Evolutionary conservation across 2,797 vertebrate species (phyloP).

Genomic region (Amazonetta brasiliensis): DNA sequence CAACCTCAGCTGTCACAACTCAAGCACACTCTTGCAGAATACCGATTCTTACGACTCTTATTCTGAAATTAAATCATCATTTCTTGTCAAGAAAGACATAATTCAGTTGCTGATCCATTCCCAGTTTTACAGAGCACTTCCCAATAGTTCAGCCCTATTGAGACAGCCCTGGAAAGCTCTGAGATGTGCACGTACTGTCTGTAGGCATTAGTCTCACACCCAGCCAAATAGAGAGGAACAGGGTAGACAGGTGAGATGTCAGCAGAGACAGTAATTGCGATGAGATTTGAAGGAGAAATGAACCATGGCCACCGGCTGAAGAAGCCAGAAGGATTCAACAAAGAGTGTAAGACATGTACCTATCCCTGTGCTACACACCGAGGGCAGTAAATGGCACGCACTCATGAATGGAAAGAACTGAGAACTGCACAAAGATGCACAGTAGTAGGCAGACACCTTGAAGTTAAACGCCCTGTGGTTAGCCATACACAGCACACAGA

Average conservation of each 20-base stretch:
- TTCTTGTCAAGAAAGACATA: slow-evolving; percentile 25
- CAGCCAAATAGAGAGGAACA: slow-evolving; percentile 47
- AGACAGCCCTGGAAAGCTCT: slow-evolving; percentile 3
- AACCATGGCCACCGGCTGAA: not conserved
- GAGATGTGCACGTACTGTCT: slow-evolving; percentile 34
- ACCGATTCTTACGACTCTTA: not conserved
- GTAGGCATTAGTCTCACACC: slow-evolving; percentile 10
- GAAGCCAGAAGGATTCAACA: slow-evolving; percentile 7
- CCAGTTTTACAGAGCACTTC: slow-evolving; percentile 8
- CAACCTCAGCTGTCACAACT: slow-evolving; percentile 51
- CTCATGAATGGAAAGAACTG: not conserved
- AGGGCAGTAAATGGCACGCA: not conserved
- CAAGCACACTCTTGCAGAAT: slow-evolving; percentile 41
- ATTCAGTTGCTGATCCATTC: slow-evolving; percentile 27
- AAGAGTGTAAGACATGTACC: not conserved
- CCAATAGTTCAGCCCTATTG: slow-evolving; percentile 11
- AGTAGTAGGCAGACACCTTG: not conserved
- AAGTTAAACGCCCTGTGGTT: not conserved
- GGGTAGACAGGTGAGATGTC: slow-evolving; percentile 61
- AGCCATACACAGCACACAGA: not conserved
- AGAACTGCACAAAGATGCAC: not conserved
- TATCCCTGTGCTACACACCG: not conserved
- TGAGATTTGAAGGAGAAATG: slow-evolving; percentile 56
- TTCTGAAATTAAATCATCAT: slow-evolving; percentile 40
- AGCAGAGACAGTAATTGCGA: slow-evolving; percentile 45